A percentile compares a stretch with the other conserved stretches of the same genome.
These are phyloP conservation scores for Lophius piscatorius DNA, from an alignment of 2,113 vertebrate species.

Conservation along the genomic window DNA sequence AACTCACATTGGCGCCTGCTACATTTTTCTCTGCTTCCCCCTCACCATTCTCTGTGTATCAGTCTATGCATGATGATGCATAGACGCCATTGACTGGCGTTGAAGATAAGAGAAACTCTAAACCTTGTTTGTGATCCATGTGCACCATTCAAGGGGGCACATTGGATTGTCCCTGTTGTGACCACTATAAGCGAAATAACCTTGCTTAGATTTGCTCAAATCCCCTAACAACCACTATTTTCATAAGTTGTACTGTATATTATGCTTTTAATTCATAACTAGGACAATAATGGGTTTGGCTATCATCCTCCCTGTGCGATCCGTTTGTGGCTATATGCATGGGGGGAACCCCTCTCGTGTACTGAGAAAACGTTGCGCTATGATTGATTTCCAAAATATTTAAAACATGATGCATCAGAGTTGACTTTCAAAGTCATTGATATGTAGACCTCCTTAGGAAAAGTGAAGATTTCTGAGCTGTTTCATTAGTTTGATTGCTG, in stretches of 20 bases:
- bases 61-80: background rate
- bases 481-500: conserved; percentile 18
- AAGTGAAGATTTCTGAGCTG: conserved; percentile 10
- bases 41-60: conserved; percentile 22
- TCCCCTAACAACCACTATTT: conserved; percentile 90
- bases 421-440: conserved; percentile 15
- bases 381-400: no score
- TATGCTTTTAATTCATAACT: conserved; percentile 99
- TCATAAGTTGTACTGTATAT: conserved; percentile 95
- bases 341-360: background rate
- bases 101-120: conserved; percentile 10
- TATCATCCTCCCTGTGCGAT: conserved; percentile 89
- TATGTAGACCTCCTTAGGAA: conserved; percentile 17
- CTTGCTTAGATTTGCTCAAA: conserved; percentile 86
- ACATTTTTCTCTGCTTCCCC: conserved; percentile 27
- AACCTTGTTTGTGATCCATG: conserved; percentile 9
- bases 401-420: conserved; percentile 6
- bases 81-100: conserved; percentile 14
- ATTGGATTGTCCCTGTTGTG: conserved; percentile 68
- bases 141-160: conserved; percentile 14
- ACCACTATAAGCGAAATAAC: conserved; percentile 71
- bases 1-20: conserved; percentile 62
- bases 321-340: conserved; percentile 83
- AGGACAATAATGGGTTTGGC: conserved; percentile 98
- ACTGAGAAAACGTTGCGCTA: background rate